Evolutionary conservation across 1,140 invertebrate species (phyloP).

Genomic region (Brachionus asplanchnoidis): DNA sequence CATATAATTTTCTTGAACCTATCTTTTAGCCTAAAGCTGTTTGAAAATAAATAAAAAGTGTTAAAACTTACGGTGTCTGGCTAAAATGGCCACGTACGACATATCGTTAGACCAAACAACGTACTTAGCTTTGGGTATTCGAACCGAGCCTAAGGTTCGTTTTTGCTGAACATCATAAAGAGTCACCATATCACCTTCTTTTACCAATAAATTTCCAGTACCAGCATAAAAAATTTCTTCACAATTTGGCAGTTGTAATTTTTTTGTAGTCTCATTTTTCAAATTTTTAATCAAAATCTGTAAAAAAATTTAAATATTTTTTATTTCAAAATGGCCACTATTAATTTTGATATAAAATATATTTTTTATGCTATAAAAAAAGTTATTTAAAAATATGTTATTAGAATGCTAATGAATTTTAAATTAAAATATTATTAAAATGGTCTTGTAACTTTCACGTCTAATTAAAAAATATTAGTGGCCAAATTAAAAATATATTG

Average conservation of each 20-base stretch:
- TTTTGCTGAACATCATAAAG: slow-evolving; percentile 97
- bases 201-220: slow-evolving; percentile 85
- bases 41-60: background rate
- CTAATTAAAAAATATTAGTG: too few species aligned
- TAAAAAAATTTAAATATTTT: background rate
- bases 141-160: slow-evolving; percentile 66
- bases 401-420: too few species aligned
- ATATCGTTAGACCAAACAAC: slow-evolving; percentile 95
- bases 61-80: slow-evolving; percentile 67
- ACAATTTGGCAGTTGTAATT: slow-evolving; percentile 79
- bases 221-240: slow-evolving; percentile 99
- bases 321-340: too few species aligned
- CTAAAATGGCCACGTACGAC: slow-evolving; percentile 83
- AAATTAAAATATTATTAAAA: too few species aligned
- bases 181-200: slow-evolving; percentile 80
- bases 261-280: slow-evolving; percentile 95
- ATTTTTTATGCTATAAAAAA: too few species aligned
- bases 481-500: too few species aligned
- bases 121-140: slow-evolving; percentile 85
- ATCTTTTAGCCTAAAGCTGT: background rate
- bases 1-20: too few species aligned
- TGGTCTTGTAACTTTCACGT: too few species aligned
- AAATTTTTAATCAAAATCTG: slow-evolving; percentile 85
- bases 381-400: too few species aligned
- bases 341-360: too few species aligned